Conservation (phyloP, 2,113 vertebrate species). For the Eulemur macaco region DNA sequence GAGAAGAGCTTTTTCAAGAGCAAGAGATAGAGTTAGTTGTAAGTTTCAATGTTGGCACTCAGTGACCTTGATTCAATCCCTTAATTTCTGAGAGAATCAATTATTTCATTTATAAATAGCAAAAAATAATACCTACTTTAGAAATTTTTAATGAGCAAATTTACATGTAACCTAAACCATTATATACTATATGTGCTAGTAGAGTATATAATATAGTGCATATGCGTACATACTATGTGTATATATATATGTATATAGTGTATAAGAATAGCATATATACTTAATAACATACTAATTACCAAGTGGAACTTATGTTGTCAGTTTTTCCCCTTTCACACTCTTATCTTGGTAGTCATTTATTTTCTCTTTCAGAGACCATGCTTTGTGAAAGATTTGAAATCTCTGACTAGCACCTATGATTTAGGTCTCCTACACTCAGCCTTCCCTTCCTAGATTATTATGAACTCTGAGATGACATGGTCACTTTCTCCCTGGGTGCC, state of each 20-base stretch:
- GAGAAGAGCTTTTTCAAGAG: not conserved
- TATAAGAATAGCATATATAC: not conserved
- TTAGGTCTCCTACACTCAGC: not conserved
- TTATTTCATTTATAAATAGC: not conserved
- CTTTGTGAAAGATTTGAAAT: slow-evolving; percentile 11
- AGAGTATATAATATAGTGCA: not conserved
- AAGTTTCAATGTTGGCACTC: not conserved
- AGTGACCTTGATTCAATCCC: not conserved
- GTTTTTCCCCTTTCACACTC: not conserved
- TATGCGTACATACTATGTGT: not conserved
- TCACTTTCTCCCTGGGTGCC: not conserved
- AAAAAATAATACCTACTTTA: not conserved
- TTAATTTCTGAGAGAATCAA: not conserved
- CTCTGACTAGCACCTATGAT: not conserved
- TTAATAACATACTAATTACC: not conserved
- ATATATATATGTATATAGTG: not conserved
- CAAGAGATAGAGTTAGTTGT: not conserved
- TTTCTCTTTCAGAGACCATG: not conserved
- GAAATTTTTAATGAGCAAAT: not conserved
- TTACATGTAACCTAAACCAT: not conserved
- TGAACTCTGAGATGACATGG: slow-evolving; percentile 31
- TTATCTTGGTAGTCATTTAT: not conserved
- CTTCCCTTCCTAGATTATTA: not conserved
- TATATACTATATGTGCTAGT: not conserved
- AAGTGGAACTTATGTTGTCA: not conserved